Conservation (phyloP, 2,113 vertebrate genomes). For the Silurus asotus region DNA sequence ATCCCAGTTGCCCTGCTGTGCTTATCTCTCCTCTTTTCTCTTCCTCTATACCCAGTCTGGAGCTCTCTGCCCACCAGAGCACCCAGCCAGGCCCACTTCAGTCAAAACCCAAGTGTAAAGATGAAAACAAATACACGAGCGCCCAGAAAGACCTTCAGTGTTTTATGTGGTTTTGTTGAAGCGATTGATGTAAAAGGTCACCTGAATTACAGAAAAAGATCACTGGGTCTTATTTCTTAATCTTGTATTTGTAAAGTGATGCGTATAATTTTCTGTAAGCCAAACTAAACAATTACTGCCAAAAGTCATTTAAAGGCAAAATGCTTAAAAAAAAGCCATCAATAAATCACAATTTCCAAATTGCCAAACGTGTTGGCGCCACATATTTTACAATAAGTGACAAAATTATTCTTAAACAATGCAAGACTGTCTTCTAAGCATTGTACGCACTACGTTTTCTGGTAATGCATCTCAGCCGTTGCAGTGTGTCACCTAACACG, state of each 20-base stretch:
- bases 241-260: background rate
- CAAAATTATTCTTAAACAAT: background rate
- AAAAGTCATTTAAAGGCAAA: background rate
- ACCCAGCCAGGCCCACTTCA: constrained; percentile 18
- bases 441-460: background rate
- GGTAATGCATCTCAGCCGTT: background rate
- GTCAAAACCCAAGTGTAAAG: constrained; percentile 1
- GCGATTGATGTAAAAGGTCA: background rate
- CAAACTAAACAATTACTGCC: background rate
- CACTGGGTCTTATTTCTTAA: background rate
- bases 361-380: background rate
- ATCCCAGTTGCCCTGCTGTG: constrained; percentile 57
- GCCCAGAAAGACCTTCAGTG: background rate
- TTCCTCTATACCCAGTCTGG: constrained; percentile 46
- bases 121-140: background rate
- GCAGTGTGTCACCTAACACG: background rate
- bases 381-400: background rate
- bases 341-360: background rate
- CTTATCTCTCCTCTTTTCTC: constrained; percentile 56
- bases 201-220: background rate
- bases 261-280: too few relatives aligned
- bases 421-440: background rate
- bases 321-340: background rate
- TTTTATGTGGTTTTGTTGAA: background rate
- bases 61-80: constrained; percentile 40